These are phyloP conservation scores for Drosophila chauvacae DNA, from an alignment of 1,140 invertebrate species.

Conservation along the genomic window DNA sequence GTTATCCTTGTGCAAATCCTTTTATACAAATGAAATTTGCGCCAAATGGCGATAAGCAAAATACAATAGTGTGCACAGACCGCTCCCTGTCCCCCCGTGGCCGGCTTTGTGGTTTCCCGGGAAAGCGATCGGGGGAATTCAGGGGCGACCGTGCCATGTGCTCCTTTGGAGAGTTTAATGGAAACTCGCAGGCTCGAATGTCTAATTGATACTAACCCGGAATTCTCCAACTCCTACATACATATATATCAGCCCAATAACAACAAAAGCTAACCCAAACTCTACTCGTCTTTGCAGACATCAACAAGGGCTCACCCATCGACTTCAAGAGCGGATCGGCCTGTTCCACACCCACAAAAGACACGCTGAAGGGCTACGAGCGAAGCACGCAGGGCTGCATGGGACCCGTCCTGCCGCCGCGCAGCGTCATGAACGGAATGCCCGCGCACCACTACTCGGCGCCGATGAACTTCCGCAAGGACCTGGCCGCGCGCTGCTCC, in stretches of 20 bases:
- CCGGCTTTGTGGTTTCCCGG: constrained; percentile 27
- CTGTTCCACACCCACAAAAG: constrained; percentile 84
- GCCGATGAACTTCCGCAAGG: constrained; percentile 92
- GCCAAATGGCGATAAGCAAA: constrained; percentile 82
- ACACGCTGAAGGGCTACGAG: constrained; percentile 88
- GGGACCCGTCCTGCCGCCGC: constrained; percentile 90
- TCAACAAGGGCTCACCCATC: constrained; percentile 94
- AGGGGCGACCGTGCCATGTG: neutral
- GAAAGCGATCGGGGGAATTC: neutral
- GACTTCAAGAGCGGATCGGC: constrained; percentile 90
- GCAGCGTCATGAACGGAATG: constrained; percentile 88
- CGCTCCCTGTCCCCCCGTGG: neutral
- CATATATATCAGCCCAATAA: neutral
- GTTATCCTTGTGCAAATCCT: constrained; percentile 83
- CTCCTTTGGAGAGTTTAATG: constrained; percentile 49
- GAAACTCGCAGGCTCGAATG: constrained; percentile 13
- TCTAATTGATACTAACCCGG: constrained; percentile 29
- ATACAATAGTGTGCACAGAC: constrained; percentile 64
- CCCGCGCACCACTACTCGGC: constrained; percentile 84
- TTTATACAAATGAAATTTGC: constrained; percentile 84
- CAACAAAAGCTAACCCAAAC: neutral
- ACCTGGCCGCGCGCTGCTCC: constrained; percentile 92
- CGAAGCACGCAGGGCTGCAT: constrained; percentile 85
- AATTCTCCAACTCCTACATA: neutral
- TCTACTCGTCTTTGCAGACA: constrained; percentile 86